Conservation (phyloP, 2,888 invertebrate species). For the Ormyrus labotus region DNA sequence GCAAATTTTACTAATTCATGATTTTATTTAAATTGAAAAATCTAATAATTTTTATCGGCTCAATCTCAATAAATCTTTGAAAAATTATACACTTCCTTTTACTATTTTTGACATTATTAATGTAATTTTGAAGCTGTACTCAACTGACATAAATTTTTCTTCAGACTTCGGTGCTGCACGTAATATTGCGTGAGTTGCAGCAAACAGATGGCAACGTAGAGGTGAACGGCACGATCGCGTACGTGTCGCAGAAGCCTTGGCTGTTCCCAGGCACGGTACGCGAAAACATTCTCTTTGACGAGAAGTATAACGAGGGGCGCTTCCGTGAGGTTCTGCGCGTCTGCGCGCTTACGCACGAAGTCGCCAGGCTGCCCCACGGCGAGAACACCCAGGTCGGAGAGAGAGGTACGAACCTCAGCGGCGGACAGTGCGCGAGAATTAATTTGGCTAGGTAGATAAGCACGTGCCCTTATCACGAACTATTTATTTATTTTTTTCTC, state of each 20-base stretch:
- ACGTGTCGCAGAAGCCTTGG: conserved; percentile 90
- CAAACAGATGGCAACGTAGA: conserved; percentile 80
- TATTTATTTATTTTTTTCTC: neutral
- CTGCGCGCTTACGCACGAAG: conserved; percentile 82
- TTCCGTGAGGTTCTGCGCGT: conserved; percentile 79
- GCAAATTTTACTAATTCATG: conserved; percentile 18
- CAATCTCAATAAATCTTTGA: neutral
- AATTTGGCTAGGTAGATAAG: conserved; percentile 80
- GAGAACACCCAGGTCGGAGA: conserved; percentile 88
- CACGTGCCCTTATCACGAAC: no score
- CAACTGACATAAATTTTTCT: neutral
- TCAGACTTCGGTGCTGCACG: conserved; percentile 80
- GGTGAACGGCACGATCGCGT: conserved; percentile 82
- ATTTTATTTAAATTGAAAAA: no score
- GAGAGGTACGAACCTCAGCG: conserved; percentile 85
- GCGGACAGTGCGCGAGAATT: conserved; percentile 88
- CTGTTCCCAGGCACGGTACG: conserved; percentile 83
- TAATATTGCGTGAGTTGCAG: conserved; percentile 85
- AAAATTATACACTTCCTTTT: neutral
- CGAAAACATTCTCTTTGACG: conserved; percentile 89
- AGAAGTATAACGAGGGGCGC: conserved; percentile 78
- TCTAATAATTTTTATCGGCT: no score
- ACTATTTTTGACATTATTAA: no score
- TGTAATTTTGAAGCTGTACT: no score
- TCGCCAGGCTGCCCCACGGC: conserved; percentile 83